Conservation (phyloP, 1,140 invertebrate genomes). For the Heterodera carotae region DNA sequence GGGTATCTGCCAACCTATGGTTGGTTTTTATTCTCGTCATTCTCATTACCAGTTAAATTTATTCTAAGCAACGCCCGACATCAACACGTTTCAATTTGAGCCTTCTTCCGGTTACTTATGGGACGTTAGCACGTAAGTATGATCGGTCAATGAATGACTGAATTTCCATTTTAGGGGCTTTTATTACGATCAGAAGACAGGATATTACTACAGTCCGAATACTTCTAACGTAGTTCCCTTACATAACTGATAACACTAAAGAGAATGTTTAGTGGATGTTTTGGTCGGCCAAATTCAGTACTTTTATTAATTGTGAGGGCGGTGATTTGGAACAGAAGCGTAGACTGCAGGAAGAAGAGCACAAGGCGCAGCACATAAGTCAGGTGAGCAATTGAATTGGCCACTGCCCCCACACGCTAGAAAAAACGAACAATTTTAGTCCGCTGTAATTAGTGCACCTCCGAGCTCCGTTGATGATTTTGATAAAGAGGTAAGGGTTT, state of each 20-base stretch:
- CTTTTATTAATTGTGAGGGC: slow-evolving; percentile 70
- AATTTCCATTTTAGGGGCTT: slow-evolving; percentile 70
- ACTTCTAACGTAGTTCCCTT: slow-evolving; percentile 69
- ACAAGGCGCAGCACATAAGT: slow-evolving; percentile 14
- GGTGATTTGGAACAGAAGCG: slow-evolving; percentile 50
- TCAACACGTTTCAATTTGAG: slow-evolving; percentile 87
- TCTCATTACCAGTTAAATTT: slow-evolving; percentile 16
- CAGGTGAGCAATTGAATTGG: neutral
- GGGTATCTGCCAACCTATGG: slow-evolving; percentile 61
- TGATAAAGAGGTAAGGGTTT: neutral
- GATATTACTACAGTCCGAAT: slow-evolving; percentile 77
- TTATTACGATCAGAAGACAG: slow-evolving; percentile 75
- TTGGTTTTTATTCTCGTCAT: slow-evolving; percentile 35
- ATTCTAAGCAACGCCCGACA: slow-evolving; percentile 74
- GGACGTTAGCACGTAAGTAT: slow-evolving; percentile 76
- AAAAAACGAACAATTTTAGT: neutral
- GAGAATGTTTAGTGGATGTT: slow-evolving; percentile 77
- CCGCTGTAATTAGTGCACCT: slow-evolving; percentile 25
- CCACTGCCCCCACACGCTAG: neutral
- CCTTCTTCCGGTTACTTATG: slow-evolving; percentile 94
- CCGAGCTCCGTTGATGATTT: neutral
- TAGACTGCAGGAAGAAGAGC: slow-evolving; percentile 53
- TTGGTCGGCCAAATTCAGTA: slow-evolving; percentile 82
- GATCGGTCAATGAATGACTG: neutral
- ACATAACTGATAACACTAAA: neutral